Evolutionary conservation across 1,140 invertebrate species (phyloP).

Genomic region (Paramacrobiotus metropolitanus): DNA sequence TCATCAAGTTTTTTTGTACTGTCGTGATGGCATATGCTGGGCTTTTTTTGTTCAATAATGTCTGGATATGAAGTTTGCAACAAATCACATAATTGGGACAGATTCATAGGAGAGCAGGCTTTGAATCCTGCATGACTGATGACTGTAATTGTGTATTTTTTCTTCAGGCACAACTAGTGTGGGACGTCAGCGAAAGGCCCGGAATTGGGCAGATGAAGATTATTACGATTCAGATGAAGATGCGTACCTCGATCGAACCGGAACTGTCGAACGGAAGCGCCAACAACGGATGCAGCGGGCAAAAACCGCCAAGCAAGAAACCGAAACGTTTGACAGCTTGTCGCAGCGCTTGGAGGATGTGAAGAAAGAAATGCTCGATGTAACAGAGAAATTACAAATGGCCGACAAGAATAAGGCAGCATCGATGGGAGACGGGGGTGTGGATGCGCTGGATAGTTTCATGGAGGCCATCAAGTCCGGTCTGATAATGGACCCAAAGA

Average conservation of each 20-base stretch:
- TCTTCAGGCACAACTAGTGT: neutral
- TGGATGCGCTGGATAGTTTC: constrained; percentile 24
- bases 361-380: constrained; percentile 29
- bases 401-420: constrained; percentile 16
- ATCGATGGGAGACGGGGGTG: constrained; percentile 14
- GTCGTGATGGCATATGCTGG: neutral
- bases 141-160: neutral
- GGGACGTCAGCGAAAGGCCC: constrained; percentile 38
- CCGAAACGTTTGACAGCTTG: constrained; percentile 55
- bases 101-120: neutral
- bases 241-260: constrained; percentile 78
- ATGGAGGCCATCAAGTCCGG: constrained; percentile 23
- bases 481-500: constrained; percentile 21
- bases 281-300: constrained; percentile 43
- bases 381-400: constrained; percentile 32
- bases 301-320: constrained; percentile 31
- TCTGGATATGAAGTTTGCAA: no score
- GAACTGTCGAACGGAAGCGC: constrained; percentile 65
- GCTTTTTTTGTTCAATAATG: no score
- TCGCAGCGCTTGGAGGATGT: constrained; percentile 41
- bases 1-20: neutral
- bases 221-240: constrained; percentile 94
- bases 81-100: neutral
- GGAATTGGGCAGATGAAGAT: constrained; percentile 64
- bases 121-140: neutral